Conservation (phyloP, 2,113 vertebrate species). For the Columbina picui region DNA sequence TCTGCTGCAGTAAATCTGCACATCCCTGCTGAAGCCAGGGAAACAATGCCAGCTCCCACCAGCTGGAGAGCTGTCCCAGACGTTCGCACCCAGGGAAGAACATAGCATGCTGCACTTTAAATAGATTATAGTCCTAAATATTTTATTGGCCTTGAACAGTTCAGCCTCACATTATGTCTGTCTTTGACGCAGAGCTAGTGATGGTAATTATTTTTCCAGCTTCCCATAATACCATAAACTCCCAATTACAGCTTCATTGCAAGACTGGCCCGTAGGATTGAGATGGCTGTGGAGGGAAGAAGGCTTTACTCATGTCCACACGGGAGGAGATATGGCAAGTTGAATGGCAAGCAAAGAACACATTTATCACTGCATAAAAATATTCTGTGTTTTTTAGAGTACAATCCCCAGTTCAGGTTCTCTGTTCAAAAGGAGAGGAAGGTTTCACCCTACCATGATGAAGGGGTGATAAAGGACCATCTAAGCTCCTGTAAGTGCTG, state of each 20-base stretch:
- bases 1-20: slow-evolving; percentile 8
- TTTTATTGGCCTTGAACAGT: not conserved
- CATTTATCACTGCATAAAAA: no score
- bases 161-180: not conserved
- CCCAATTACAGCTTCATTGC: not conserved
- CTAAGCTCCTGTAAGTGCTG: not conserved
- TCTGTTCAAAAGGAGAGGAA: not conserved
- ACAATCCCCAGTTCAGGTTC: not conserved
- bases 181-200: not conserved
- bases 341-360: not conserved
- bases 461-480: not conserved
- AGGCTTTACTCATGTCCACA: fast-evolving
- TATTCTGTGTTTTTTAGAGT: not conserved
- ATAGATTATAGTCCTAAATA: not conserved
- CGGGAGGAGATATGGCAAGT: not conserved
- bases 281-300: not conserved
- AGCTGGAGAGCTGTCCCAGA: slow-evolving; percentile 52
- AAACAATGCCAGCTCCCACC: not conserved
- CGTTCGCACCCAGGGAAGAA: not conserved
- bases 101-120: not conserved
- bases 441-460: not conserved
- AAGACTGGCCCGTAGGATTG: not conserved
- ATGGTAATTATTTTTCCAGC: not conserved
- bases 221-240: not conserved
- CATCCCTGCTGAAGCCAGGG: not conserved